Evolutionary conservation across 2,888 invertebrate species (phyloP).

Genomic region (Euzetes globulus): DNA sequence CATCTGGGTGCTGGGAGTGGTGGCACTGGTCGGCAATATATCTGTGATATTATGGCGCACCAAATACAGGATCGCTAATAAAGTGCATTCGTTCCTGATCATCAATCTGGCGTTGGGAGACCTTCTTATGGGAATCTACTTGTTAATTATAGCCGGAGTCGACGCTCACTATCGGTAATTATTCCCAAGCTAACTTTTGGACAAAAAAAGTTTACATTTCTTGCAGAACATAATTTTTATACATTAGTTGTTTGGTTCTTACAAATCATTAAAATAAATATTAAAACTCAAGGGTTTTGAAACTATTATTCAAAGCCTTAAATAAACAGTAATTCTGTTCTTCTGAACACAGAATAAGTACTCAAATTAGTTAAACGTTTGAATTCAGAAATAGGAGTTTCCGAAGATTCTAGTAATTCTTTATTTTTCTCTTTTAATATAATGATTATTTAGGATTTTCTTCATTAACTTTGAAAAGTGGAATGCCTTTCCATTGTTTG

Average conservation of each 20-base stretch:
- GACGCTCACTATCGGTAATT: constrained; percentile 43
- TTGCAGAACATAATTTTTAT: too few relatives aligned
- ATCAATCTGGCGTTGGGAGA: constrained; percentile 49
- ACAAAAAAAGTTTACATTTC: too few relatives aligned
- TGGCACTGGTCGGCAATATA: constrained; percentile 48
- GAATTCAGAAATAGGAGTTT: background rate
- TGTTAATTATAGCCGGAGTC: constrained; percentile 47
- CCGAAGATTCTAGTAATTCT: too few relatives aligned
- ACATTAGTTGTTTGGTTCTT: background rate
- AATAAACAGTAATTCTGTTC: background rate
- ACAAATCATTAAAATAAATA: too few relatives aligned
- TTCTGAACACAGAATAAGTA: too few relatives aligned
- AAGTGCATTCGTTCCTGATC: constrained; percentile 51
- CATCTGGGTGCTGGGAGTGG: constrained; percentile 48
- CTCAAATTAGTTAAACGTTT: too few relatives aligned
- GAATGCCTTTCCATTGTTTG: too few relatives aligned
- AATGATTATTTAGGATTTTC: too few relatives aligned
- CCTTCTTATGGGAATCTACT: constrained; percentile 48
- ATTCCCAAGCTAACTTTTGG: background rate
- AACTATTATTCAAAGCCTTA: too few relatives aligned
- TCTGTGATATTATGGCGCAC: constrained; percentile 48
- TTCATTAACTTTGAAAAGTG: too few relatives aligned
- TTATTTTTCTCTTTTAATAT: background rate
- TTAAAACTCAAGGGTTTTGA: too few relatives aligned
- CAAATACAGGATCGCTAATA: constrained; percentile 44